A percentile compares a stretch with the other conserved stretches of the same genome.
phyloP scores from a whole-genome alignment of 1,140 invertebrate species.

The Nasonia giraulti region DNA sequence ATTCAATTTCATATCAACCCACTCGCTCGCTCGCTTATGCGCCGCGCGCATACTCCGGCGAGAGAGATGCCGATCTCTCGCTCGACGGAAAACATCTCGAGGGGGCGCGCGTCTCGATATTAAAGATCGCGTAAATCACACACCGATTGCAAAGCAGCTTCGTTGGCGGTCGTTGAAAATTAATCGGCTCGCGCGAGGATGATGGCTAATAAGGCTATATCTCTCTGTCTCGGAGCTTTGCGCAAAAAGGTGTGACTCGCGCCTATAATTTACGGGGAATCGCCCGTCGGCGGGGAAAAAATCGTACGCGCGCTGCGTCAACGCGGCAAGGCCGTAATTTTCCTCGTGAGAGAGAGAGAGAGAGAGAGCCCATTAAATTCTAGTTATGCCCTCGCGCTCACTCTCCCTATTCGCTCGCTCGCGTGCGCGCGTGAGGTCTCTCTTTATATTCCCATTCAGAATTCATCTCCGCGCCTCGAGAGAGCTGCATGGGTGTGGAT shows the following conservation, averaged over 20 bases:
- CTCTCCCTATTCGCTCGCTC: not conserved
- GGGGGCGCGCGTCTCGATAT: constrained; percentile 12
- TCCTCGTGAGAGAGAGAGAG: constrained; percentile 39
- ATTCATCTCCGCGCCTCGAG: not conserved
- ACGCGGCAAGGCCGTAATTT: constrained; percentile 59
- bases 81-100: not conserved
- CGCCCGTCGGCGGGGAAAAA: constrained; percentile 4
- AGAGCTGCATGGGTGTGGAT: not conserved
- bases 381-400: constrained; percentile 58
- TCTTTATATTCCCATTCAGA: constrained; percentile 28
- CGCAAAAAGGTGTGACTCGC: constrained; percentile 50
- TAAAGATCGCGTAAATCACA: constrained; percentile 41
- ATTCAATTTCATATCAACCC: not conserved
- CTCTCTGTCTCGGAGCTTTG: not conserved
- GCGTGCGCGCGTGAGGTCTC: constrained; percentile 44
- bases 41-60: not conserved
- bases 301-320: constrained; percentile 31
- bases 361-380: constrained; percentile 61
- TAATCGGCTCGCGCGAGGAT: constrained; percentile 34
- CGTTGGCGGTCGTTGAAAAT: constrained; percentile 46
- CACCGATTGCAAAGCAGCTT: constrained; percentile 44
- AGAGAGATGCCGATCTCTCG: not conserved
- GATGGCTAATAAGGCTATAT: constrained; percentile 41
- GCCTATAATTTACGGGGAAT: constrained; percentile 57
- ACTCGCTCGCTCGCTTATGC: not conserved